These are phyloP conservation scores for Siniperca chuatsi DNA, from an alignment of 2,113 vertebrate species.

Conservation along the genomic window DNA sequence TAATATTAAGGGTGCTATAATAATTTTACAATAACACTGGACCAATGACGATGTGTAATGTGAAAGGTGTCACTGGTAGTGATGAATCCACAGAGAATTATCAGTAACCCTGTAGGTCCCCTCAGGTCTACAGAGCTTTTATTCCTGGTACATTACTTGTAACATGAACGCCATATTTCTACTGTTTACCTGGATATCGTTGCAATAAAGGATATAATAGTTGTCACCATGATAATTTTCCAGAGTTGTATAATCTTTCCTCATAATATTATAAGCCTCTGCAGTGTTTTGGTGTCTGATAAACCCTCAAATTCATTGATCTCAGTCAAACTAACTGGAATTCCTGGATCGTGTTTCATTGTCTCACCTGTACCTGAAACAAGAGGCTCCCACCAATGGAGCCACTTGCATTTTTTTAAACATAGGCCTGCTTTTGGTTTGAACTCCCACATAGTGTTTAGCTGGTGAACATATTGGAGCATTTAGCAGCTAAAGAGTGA, in stretches of 20 bases:
- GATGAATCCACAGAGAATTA: not conserved
- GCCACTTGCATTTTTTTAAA: no score
- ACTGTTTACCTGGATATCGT: not conserved
- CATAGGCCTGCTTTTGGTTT: no score
- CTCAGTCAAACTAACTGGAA: no score
- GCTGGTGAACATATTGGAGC: no score
- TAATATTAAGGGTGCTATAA: not conserved
- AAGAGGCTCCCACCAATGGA: no score
- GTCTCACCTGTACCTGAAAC: no score
- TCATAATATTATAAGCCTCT: not conserved
- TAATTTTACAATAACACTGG: not conserved
- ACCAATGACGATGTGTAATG: not conserved
- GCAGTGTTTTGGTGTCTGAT: not conserved
- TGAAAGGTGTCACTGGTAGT: not conserved
- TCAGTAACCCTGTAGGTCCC: not conserved
- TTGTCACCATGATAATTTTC: not conserved
- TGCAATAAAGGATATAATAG: not conserved
- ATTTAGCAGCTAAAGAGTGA: no score
- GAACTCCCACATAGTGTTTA: no score
- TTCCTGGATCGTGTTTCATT: no score
- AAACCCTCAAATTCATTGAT: not conserved
- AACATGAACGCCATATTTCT: no score
- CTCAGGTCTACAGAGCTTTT: not conserved
- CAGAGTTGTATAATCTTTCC: not conserved
- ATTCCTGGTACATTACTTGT: not conserved